Percentiles rank a stretch among this genome's conserved stretches.
Conservation (phyloP, 2,797 vertebrate species). For the Notoglanidium macrostoma region DNA sequence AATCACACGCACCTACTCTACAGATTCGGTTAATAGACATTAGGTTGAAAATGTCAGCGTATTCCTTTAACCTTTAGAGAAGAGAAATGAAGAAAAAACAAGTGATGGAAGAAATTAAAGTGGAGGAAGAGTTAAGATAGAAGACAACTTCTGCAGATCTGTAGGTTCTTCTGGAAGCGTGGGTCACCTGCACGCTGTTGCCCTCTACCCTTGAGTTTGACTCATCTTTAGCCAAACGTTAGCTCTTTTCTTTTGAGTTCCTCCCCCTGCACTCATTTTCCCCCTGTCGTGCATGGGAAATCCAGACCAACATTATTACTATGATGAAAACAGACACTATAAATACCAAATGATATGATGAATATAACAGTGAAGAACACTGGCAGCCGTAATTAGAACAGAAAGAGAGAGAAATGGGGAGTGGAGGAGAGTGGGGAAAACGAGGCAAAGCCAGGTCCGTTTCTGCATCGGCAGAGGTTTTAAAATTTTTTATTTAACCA, state of each 20-base stretch:
- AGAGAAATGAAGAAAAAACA: not conserved
- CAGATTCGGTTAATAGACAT: not conserved
- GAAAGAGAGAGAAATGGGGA: slow-evolving; percentile 51
- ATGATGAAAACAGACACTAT: slow-evolving; percentile 83
- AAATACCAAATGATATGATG: slow-evolving; percentile 82
- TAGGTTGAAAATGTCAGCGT: not conserved
- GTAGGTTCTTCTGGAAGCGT: not conserved
- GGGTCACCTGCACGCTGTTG: slow-evolving; percentile 23
- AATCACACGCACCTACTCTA: not conserved
- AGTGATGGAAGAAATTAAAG: not conserved
- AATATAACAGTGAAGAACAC: slow-evolving; percentile 82
- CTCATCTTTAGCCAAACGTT: slow-evolving; percentile 64
- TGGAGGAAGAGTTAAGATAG: not conserved
- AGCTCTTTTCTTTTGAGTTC: slow-evolving; percentile 34
- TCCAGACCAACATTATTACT: slow-evolving; percentile 80
- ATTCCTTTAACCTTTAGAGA: not conserved
- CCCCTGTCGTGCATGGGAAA: slow-evolving; percentile 71
- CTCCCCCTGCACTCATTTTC: slow-evolving; percentile 23
- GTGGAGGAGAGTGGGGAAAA: not conserved
- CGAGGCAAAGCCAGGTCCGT: slow-evolving; percentile 72
- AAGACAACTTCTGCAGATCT: slow-evolving; percentile 19
- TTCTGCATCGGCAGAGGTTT: slow-evolving; percentile 68
- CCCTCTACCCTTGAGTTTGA: slow-evolving; percentile 63
- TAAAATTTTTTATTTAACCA: slow-evolving; percentile 63
- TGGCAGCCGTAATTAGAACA: slow-evolving; percentile 79